Conservation (phyloP, 2,888 invertebrate species). For the Dicyrtomina minuta region DNA sequence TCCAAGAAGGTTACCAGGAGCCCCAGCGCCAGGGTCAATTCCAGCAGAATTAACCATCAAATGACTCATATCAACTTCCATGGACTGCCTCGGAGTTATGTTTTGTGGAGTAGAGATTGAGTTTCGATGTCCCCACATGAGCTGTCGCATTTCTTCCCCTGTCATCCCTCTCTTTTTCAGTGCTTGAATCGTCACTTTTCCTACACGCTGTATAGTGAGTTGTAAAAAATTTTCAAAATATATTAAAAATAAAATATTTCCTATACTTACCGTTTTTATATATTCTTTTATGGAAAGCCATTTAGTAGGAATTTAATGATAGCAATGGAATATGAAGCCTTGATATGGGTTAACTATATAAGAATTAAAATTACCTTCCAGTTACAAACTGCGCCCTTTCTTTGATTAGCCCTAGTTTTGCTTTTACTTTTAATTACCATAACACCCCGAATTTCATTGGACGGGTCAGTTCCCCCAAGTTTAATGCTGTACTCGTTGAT, state of each 20-base stretch:
- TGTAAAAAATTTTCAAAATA: no score
- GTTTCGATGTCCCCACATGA: conserved; percentile 84
- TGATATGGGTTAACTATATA: no score
- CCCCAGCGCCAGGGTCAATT: no score
- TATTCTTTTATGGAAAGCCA: no score
- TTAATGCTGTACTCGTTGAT: conserved; percentile 94
- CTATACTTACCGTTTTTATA: no score
- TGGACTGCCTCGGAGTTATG: conserved; percentile 57
- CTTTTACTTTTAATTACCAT: conserved; percentile 98
- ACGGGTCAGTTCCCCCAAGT: conserved; percentile 74
- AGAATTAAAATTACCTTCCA: no score
- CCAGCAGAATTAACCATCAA: background rate
- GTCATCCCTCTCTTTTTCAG: conserved; percentile 79
- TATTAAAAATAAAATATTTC: no score
- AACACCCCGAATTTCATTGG: conserved; percentile 84
- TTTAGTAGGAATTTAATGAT: no score
- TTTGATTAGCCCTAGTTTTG: conserved; percentile 92
- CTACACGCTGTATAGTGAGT: conserved; percentile 83
- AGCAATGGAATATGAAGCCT: no score
- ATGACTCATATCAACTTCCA: conserved; percentile 34
- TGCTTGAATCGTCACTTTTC: conserved; percentile 75
- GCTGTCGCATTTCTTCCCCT: conserved; percentile 78
- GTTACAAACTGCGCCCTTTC: conserved; percentile 91
- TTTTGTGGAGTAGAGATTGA: conserved; percentile 75
- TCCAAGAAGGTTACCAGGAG: no score